phyloP scores from a whole-genome alignment of 2,113 vertebrate genomes.

The Delphinapterus leucas region DNA sequence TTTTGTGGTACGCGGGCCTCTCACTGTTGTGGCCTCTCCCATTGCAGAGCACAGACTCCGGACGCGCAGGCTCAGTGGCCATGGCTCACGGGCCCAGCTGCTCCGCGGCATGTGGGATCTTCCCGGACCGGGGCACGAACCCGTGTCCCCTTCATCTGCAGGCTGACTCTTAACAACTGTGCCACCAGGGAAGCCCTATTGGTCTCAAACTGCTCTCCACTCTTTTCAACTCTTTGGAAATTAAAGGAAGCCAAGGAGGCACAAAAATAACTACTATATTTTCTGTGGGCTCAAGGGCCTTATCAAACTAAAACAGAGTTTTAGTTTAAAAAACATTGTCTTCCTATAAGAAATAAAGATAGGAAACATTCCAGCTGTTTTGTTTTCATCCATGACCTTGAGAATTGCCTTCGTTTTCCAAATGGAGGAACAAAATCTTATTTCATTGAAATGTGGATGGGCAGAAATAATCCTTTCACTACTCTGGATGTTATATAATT shows the following conservation, averaged over 20 bases:
- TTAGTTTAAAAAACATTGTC: slow-evolving; percentile 39
- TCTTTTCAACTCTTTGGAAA: slow-evolving; percentile 32
- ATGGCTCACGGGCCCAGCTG: too few relatives aligned
- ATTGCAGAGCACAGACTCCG: too few relatives aligned
- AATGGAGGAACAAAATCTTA: background rate
- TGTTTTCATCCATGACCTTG: slow-evolving; percentile 39
- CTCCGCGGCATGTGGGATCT: too few relatives aligned
- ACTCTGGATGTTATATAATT: background rate
- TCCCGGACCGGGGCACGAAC: too few relatives aligned
- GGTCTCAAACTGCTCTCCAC: background rate
- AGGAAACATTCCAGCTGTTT: background rate
- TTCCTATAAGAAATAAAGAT: background rate
- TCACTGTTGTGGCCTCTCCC: too few relatives aligned
- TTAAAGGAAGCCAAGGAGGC: background rate
- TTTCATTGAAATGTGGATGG: background rate
- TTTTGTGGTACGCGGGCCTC: too few relatives aligned
- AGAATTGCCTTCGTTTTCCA: slow-evolving; percentile 41
- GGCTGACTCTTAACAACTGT: too few relatives aligned
- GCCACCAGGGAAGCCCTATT: background rate
- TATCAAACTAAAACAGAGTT: background rate
- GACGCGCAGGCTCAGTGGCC: too few relatives aligned
- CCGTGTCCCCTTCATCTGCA: too few relatives aligned
- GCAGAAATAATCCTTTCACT: background rate
- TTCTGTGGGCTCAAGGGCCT: background rate
- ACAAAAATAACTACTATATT: slow-evolving; percentile 27